Evolutionary conservation across 2,888 invertebrate species (phyloP), one percentile per base, ranked within the genome.

Genomic region (Cosmopolites sordidus): DNA sequence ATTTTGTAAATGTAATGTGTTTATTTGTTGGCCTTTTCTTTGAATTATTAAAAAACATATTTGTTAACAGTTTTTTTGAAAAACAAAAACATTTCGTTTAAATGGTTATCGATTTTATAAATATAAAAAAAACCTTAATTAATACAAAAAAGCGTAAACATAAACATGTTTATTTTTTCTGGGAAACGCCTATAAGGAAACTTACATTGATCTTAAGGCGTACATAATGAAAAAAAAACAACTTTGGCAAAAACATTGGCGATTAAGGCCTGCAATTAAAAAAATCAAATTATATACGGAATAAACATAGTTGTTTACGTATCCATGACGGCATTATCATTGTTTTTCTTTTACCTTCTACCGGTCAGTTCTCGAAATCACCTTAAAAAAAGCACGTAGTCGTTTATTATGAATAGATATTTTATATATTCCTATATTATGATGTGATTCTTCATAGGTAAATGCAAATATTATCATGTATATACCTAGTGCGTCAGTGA

Each of bases 291-390:
- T 33, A 11, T 11, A 33, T 9, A n/a, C 33, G 33, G 33, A 33
- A 33, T 33, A 33, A 33, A 33, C 33, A 33, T 33, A 11, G 8
- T 33, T 33, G 33, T 33, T 33, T 33, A 33, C 33, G n/a, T 33
- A 12, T 12, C 33, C 33, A 9, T n/a, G 33, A 12, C 33, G 33
- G n/a, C 11, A n/a, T 12, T 33, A 33, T 5, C 33, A 33, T 33
- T 33, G 33, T 22, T 22, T 22, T 22, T 11, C 8, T 33, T 33
- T 33, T 33, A 33, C 33, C 33, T 33, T 33, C 33, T 11, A n/a
- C 12, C n/a, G 33, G 33, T 33, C 33, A 33, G 8, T 33, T 33
- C 33, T 33, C 33, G 33, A 33, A 33, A 12, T 33, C 12, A 33
- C 5, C 33, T 33, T 33, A 6, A 12, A 33, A 27, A 33, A 33